Base-by-base conservation (phyloP, 2,113 vertebrate genomes). In the Todiramphus saurophagus region DNA sequence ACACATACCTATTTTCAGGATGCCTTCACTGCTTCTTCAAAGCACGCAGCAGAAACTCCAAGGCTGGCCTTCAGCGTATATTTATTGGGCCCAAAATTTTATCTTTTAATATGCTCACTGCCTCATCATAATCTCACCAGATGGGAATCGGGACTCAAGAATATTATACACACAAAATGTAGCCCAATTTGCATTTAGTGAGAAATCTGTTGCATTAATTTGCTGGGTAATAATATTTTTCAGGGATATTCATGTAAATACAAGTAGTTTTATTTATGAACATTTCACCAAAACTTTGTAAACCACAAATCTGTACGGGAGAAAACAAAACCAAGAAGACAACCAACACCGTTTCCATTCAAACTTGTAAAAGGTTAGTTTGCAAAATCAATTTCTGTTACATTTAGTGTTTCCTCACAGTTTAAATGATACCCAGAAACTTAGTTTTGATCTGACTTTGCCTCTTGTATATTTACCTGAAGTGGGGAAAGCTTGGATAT, bases 391-490 rank as follows among this genome's bases (percentile, higher is more conserved):
- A 7, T 46, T 74, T 62, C 46, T 35, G 72, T 50, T 82, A 83
- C 17, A 13, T 60, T 91, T 56, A 50, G 51, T 62, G 63, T 83
- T 74, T 87, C 31, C 17, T 46, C 70, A 74, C 37, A 74, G 72
- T 96, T 95, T 81, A 73, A 91, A 60, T 59, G 79, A 73, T 77
- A 73, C 16, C 41, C 30, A 74, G 59, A 96, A 86, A 56, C 50
- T 60, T 90, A 10, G 10, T 2, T 91, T 63, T 89, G 51, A 73
- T 94, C 78, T 87, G 68, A 60, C 18, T 67, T 95, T 72, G 72
- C 55, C 25, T 78, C 62, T 41, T 81, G 74, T 73, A 89, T n/a
- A 50, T 59, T 86, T 68, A 58, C 17, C 44, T 59, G 13, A 59
- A 79, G 25, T 25, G 39, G 70, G 74, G 53, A 70, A 89, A 62